phyloP scores from a whole-genome alignment of 2,797 vertebrate genomes.

The Graptemys geographica region DNA sequence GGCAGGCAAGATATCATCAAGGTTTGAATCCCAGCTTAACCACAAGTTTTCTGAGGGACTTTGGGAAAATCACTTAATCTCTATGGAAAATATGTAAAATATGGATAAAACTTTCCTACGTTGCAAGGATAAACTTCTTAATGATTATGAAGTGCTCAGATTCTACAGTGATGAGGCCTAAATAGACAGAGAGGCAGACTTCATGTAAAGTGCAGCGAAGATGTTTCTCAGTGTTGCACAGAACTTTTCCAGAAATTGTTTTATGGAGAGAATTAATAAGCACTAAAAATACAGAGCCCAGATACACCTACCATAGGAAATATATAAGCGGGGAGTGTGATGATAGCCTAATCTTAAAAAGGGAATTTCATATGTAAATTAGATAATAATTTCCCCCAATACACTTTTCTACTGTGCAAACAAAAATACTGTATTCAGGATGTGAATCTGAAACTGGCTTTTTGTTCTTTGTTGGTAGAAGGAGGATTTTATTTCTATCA shows the following conservation, averaged over 20 bases:
- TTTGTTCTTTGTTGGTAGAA: background rate
- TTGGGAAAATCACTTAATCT: background rate
- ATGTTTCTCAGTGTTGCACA: background rate
- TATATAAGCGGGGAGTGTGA: background rate
- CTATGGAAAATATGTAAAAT: background rate
- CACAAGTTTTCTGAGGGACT: background rate
- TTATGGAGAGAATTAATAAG: background rate
- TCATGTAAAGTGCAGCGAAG: background rate
- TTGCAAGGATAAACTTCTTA: background rate
- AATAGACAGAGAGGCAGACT: background rate
- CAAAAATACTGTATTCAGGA: conserved; percentile 39
- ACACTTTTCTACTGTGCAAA: conserved; percentile 1
- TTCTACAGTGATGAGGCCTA: background rate
- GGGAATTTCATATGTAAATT: background rate
- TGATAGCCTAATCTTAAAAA: background rate
- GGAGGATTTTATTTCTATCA: background rate
- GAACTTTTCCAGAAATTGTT: background rate
- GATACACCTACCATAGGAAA: background rate
- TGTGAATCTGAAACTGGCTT: conserved; percentile 25
- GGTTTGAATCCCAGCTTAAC: fast-evolving
- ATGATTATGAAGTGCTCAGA: background rate
- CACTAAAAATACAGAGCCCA: background rate
- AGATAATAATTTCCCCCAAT: background rate
- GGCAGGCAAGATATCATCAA: fast-evolving
- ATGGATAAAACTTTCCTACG: fast-evolving